phyloP scores from a whole-genome alignment of 2,113 vertebrate species.

The Dipodomys ordii region DNA sequence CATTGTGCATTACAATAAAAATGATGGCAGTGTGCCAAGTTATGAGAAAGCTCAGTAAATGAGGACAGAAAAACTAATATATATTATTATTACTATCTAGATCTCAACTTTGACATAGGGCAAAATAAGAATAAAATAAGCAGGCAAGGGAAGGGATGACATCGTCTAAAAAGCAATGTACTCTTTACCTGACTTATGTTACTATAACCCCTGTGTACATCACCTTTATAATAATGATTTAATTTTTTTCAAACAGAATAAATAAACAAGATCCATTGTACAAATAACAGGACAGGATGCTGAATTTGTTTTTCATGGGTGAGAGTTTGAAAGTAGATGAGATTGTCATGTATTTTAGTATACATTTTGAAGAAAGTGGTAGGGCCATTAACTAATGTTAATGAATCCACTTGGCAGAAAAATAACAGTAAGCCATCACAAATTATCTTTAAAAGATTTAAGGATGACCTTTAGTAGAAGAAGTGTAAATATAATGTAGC shows the following conservation, averaged over 20 bases:
- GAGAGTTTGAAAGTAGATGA: neutral
- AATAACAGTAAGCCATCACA: neutral
- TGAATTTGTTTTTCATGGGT: neutral
- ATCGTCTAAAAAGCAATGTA: too few species aligned
- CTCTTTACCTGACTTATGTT: too few species aligned
- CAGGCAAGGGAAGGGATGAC: too few species aligned
- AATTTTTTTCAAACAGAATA: too few species aligned
- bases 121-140: neutral
- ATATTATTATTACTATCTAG: neutral
- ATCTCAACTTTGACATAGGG: neutral
- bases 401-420: neutral
- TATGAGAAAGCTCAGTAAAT: slow-evolving; percentile 23
- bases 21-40: neutral
- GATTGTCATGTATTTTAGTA: neutral
- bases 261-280: neutral
- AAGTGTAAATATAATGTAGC: neutral
- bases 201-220: too few species aligned
- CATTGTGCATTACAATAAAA: neutral
- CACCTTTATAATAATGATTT: too few species aligned
- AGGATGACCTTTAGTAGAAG: too few species aligned
- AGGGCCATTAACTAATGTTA: slow-evolving; percentile 23
- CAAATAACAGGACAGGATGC: neutral
- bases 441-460: too few species aligned
- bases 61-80: neutral
- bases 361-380: neutral